Conservation (phyloP, 2,797 vertebrate genomes). For the Cynopterus sphinx region DNA sequence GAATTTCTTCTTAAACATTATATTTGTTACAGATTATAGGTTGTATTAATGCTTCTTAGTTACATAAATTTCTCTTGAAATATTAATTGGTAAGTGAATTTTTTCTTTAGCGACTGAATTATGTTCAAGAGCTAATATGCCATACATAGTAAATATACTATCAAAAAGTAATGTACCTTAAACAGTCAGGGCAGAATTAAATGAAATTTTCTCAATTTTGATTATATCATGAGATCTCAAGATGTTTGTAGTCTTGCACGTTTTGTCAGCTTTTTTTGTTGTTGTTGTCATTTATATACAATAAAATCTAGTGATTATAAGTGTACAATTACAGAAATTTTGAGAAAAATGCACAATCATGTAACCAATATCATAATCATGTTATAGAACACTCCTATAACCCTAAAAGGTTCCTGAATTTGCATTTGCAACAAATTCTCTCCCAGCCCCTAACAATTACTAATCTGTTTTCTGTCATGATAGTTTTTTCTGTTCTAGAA, state of each 20-base stretch:
- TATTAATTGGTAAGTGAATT: constrained; percentile 6
- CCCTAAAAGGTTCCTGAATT: not conserved
- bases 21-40: not conserved
- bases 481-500: not conserved
- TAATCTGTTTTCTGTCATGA: not conserved
- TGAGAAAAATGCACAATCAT: not conserved
- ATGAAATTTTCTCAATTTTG: not conserved
- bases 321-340: not conserved
- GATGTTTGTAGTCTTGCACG: not conserved
- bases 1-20: not conserved
- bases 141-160: not conserved
- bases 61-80: not conserved
- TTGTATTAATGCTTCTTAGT: not conserved
- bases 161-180: not conserved
- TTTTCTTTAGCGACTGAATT: not conserved
- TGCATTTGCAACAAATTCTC: not conserved
- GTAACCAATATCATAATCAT: not conserved
- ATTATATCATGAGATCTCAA: not conserved
- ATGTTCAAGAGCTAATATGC: not conserved
- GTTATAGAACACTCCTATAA: not conserved
- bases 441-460: not conserved
- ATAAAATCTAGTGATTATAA: not conserved
- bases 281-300: not conserved
- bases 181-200: not conserved
- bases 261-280: not conserved